Evolutionary conservation across 2,113 vertebrate species (phyloP).

Genomic region (Dendrocopos noguchii): DNA sequence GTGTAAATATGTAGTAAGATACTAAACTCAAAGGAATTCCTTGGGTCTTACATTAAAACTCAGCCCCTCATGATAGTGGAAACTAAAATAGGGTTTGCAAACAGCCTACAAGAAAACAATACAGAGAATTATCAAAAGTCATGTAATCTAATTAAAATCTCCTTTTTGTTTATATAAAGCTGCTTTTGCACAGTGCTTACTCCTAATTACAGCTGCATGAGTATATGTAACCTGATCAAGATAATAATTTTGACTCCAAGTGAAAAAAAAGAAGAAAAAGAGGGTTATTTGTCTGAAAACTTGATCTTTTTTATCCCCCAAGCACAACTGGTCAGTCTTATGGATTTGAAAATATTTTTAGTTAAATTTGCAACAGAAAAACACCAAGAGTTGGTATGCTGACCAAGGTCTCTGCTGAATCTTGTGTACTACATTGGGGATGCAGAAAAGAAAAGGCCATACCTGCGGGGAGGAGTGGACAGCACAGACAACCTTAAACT

Average conservation of each 20-base stretch:
- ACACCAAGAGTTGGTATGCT: too few relatives aligned
- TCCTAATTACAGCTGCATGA: neutral
- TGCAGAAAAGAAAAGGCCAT: too few relatives aligned
- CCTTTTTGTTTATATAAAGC: neutral
- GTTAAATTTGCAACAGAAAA: neutral
- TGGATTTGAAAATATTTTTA: neutral
- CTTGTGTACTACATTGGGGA: too few relatives aligned
- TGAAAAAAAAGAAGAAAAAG: neutral
- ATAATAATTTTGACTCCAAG: neutral
- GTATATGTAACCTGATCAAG: neutral
- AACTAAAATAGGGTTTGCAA: neutral
- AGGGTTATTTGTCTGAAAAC: neutral
- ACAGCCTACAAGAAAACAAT: neutral
- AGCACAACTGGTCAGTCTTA: neutral
- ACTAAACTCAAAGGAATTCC: neutral
- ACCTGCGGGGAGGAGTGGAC: too few relatives aligned
- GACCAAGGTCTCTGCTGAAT: too few relatives aligned
- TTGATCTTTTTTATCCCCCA: neutral
- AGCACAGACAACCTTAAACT: too few relatives aligned
- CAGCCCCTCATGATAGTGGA: neutral
- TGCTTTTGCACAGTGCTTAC: neutral
- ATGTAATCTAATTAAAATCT: neutral
- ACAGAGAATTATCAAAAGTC: neutral
- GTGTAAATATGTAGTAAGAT: neutral
- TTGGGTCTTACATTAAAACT: neutral